These are phyloP conservation scores for Trichechus manatus DNA, from an alignment of 2,113 vertebrate genomes.

Conservation along the genomic window DNA sequence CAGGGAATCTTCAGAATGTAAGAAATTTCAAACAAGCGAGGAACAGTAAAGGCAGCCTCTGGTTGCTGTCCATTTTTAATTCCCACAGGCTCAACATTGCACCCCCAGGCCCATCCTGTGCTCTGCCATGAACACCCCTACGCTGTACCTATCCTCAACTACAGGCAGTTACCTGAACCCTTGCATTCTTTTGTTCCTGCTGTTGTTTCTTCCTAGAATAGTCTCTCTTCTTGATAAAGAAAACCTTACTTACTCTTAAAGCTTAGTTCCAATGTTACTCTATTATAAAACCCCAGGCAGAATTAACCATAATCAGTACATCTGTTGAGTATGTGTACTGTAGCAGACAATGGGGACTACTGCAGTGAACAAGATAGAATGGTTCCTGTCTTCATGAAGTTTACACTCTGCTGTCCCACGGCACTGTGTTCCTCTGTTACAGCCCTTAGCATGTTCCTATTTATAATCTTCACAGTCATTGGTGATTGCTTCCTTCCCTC, in stretches of 20 bases:
- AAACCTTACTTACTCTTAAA: conserved; percentile 43
- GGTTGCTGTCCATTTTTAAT: not conserved
- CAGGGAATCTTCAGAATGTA: not conserved
- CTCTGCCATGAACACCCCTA: not conserved
- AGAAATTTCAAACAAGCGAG: not conserved
- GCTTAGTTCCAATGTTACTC: conserved; percentile 22
- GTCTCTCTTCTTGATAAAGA: conserved; percentile 44
- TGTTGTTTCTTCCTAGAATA: not conserved
- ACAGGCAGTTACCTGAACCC: not conserved
- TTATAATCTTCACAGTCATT: not conserved
- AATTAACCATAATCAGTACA: conserved; percentile 9
- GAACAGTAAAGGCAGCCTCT: not conserved
- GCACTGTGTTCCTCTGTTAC: not conserved
- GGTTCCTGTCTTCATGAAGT: not conserved
- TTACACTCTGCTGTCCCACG: not conserved
- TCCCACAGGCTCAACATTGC: not conserved
- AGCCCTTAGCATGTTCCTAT: not conserved
- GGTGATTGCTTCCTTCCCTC: not conserved
- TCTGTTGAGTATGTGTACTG: not conserved
- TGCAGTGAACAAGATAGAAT: not conserved
- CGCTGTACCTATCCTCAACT: not conserved
- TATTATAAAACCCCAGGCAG: conserved; percentile 14
- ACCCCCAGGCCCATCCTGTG: not conserved
- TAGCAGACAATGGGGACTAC: not conserved
- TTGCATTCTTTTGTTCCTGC: not conserved